A percentile compares a stretch with the other conserved stretches of the same genome.
phyloP scores from a whole-genome alignment of 1,140 invertebrate species.

The Tribolium madens region DNA sequence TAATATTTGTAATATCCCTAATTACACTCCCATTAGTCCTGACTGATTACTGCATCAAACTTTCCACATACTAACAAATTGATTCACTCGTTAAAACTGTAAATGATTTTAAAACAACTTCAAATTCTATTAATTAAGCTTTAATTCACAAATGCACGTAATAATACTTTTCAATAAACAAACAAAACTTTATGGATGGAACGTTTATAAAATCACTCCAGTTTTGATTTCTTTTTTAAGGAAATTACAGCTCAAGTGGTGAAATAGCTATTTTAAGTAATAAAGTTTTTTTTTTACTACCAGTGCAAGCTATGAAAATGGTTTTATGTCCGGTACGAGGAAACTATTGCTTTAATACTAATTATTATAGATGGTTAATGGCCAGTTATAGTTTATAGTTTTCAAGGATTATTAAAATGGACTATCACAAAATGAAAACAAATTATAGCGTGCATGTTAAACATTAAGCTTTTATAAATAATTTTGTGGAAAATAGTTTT shows the following conservation, averaged over 20 bases:
- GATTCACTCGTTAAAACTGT: background rate
- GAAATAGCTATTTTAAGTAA: slow-evolving; percentile 47
- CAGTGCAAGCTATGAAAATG: slow-evolving; percentile 9
- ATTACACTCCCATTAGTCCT: background rate
- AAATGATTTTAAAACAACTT: background rate
- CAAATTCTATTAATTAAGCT: background rate
- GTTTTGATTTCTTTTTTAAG: slow-evolving; percentile 46
- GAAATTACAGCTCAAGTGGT: slow-evolving; percentile 47
- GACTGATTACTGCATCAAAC: background rate
- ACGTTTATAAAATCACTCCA: slow-evolving; percentile 36
- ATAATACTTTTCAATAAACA: too few species aligned
- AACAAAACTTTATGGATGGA: too few species aligned
- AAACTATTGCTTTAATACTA: slow-evolving; percentile 20
- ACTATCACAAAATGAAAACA: background rate
- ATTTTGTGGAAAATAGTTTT: background rate
- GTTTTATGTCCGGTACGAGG: slow-evolving; percentile 22
- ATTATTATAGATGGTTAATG: slow-evolving; percentile 13
- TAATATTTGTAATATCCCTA: background rate
- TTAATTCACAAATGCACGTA: background rate
- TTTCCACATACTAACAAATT: background rate
- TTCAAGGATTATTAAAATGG: background rate
- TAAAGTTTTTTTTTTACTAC: slow-evolving; percentile 33
- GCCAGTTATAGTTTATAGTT: slow-evolving; percentile 15
- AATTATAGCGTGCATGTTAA: background rate
- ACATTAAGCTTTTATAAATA: background rate